Conservation (phyloP, 2,888 invertebrate genomes). For the Calameuta idolon region DNA sequence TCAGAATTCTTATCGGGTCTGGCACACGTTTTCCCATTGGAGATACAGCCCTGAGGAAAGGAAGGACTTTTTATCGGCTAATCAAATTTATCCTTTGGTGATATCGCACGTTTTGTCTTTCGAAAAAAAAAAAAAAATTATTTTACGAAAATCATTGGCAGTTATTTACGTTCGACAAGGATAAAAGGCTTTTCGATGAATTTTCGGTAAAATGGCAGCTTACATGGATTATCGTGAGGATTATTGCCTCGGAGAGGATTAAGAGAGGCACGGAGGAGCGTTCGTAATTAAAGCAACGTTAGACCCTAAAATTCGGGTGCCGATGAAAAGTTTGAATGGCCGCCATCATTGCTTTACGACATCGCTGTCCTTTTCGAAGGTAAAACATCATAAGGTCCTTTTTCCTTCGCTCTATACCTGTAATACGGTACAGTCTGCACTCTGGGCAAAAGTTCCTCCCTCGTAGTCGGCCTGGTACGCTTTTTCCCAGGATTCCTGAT, state of each 20-base stretch:
- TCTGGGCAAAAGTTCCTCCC: neutral
- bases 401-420: neutral
- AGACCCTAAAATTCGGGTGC: slow-evolving; percentile 7
- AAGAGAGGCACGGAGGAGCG: neutral
- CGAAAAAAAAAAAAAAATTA: neutral
- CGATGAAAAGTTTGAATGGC: slow-evolving; percentile 30
- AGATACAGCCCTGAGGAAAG: no score
- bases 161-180: neutral
- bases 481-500: slow-evolving; percentile 22
- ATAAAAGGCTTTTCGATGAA: neutral
- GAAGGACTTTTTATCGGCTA: neutral
- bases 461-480: neutral
- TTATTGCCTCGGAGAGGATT: neutral
- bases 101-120: neutral
- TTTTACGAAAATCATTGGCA: neutral
- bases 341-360: slow-evolving; percentile 41
- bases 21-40: no score
- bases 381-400: neutral
- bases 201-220: neutral
- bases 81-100: neutral
- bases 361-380: slow-evolving; percentile 29
- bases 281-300: neutral
- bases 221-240: neutral
- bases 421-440: neutral
- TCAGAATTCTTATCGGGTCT: neutral